Evolutionary conservation across 2,113 vertebrate species (phyloP), one percentile per base, ranked within the genome.

Genomic region (Tautogolabrus adspersus): DNA sequence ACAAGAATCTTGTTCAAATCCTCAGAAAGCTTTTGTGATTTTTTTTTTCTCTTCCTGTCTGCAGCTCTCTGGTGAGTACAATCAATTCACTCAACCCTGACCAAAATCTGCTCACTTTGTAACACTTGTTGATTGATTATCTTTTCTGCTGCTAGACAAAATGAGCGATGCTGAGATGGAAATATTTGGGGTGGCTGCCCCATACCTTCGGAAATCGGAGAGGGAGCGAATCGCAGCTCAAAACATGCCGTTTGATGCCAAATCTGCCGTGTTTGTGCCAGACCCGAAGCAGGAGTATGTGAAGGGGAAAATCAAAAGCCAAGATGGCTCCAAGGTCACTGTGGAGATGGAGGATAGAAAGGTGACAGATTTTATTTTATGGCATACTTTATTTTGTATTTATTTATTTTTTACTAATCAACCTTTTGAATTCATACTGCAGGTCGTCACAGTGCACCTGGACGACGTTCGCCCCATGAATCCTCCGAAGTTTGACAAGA

Each of bases 401-500:
- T 6, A 42, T 42, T 9, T 42, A 42, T 42, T 42, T 1, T 6
- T 16, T 10, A 15, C 18, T 49, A 8, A 49, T 15, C 3, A 5
- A 19, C 15, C 47, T 49, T 42, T 49, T 49, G 16, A 49, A 18
- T 77, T 26, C 11, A 3, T 59, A 55, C 34, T 47, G 37, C 84
- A 97, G 96, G 95, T 85, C 79, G 93, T 96, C 54, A 95, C 93
- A 12, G 95, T 96, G 18, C 96, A 91, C 77, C 95, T 96, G 0
- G 95, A 95, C 9, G 92, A 96, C 56, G 89, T 96, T 38, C 95
- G 93, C 59, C 89, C 96, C 0, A 96, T 96, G 96, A 97, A 97
- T 42, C 96, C 96, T 34, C 95, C 96, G 0, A 97, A 97, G 44
- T 96, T 82, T 0, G 95, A 97, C n/a, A 96, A 96, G 78, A 96